Conservation (phyloP, 1,140 invertebrate species). For the Drosophila rhopaloa region DNA sequence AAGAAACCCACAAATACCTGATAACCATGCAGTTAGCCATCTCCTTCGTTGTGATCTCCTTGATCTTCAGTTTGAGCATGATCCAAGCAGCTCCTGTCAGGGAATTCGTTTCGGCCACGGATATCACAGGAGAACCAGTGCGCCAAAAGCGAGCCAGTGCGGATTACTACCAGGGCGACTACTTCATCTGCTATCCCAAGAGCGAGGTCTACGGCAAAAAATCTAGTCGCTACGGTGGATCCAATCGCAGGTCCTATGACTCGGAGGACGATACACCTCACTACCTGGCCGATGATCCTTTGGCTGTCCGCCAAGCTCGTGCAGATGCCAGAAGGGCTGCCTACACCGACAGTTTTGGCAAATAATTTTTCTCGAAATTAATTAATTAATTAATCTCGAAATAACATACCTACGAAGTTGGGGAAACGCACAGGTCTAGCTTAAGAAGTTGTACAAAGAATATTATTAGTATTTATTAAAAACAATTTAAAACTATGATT, state of each 20-base stretch:
- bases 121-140: slow-evolving; percentile 59
- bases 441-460: slow-evolving; percentile 11
- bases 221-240: neutral
- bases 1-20: slow-evolving; percentile 9
- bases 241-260: slow-evolving; percentile 53
- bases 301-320: slow-evolving; percentile 42
- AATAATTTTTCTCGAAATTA: slow-evolving; percentile 17
- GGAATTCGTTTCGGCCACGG: slow-evolving; percentile 42
- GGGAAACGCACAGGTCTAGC: slow-evolving; percentile 43
- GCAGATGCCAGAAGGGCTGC: slow-evolving; percentile 58
- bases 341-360: slow-evolving; percentile 61
- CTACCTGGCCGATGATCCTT: slow-evolving; percentile 37
- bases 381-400: neutral
- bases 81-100: slow-evolving; percentile 36
- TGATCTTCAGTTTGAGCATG: slow-evolving; percentile 29
- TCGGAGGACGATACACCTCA: slow-evolving; percentile 12
- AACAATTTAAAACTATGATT: slow-evolving; percentile 6
- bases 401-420: slow-evolving; percentile 1
- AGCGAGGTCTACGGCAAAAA: slow-evolving; percentile 56
- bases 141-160: slow-evolving; percentile 52
- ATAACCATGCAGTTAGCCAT: slow-evolving; percentile 48
- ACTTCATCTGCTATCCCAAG: slow-evolving; percentile 70
- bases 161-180: slow-evolving; percentile 53
- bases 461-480: slow-evolving; percentile 44
- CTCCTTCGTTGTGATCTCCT: slow-evolving; percentile 19